Base-by-base conservation (phyloP, 1,140 invertebrate genomes). In the Drosophila nannoptera region DNA sequence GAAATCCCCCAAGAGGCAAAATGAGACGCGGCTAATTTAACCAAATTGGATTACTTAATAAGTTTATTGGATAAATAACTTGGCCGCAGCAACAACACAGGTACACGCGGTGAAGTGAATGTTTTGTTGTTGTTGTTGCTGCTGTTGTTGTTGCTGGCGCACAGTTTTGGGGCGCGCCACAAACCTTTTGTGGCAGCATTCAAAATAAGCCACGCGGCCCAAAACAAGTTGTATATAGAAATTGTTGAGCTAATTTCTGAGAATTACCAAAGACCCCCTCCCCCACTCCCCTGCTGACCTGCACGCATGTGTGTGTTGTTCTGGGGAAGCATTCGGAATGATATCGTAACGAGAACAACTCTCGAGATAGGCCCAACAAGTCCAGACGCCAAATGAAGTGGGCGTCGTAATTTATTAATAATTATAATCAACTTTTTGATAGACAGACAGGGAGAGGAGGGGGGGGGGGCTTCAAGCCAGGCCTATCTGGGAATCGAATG, bases 11-110 rank as follows among this genome's bases (percentile, higher is more conserved):
- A 40, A 65, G 52, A 68, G 7, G 45, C 52, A 61, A 75, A 64
- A 63, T 67, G 38, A 68, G 75, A 86, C 70, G 72, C 64, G 77
- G 78, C 78, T 88, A 88, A 88, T 88, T 88, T 87, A 86, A 74
- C 75, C 87, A 83, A 88, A 87, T 88, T 88, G 87, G 87, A 88
- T 88, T 88, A 88, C 87, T 87, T 83, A 88, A 88, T 88, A 87
- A 87, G 82, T 88, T 88, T 88, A 86, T 87, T 74, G 81, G 77
- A 87, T 81, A 86, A 81, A 86, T 81, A 86, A 81, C 58, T 62
- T 68, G 64, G 52, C 45, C 43, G 42, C 48, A 64, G 35, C 71
- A 75, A 69, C 64, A 71, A 74, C 68, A 63, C 54, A 50, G 52
- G 59, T 50, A 62, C 63, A 43, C 59, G 46, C 59, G 46, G 50